Percentiles rank a stretch among this genome's conserved stretches.
Evolutionary conservation across 92 coral and sea anemone genomes (phyloP).

Genomic region (Epizoanthus fatuus): DNA sequence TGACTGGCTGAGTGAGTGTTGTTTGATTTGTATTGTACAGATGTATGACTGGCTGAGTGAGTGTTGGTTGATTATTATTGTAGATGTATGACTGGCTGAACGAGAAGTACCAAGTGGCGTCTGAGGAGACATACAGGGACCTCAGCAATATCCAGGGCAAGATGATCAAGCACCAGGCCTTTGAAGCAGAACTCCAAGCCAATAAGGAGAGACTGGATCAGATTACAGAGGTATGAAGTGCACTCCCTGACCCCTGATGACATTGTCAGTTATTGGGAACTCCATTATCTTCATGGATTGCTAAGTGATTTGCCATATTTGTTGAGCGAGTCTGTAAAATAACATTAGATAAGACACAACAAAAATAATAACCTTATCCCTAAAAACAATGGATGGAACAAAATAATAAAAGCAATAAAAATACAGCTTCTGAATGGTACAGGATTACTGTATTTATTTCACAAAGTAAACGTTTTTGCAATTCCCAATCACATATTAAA

Average conservation of each 20-base stretch:
- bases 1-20: neutral
- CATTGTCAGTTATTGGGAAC: neutral
- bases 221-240: slow-evolving; percentile 85
- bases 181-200: slow-evolving; percentile 96
- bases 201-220: slow-evolving; percentile 94
- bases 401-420: too few relatives aligned
- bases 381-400: too few relatives aligned
- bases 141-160: slow-evolving; percentile 97
- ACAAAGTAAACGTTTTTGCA: too few relatives aligned
- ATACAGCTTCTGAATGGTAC: too few relatives aligned
- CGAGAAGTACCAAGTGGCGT: slow-evolving; percentile 92
- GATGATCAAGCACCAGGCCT: slow-evolving; percentile 91
- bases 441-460: too few relatives aligned
- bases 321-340: too few relatives aligned
- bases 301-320: neutral
- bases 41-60: neutral
- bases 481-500: too few relatives aligned
- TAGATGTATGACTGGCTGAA: slow-evolving; percentile 99
- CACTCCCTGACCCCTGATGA: too few relatives aligned
- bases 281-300: too few relatives aligned
- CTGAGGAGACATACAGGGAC: slow-evolving; percentile 96
- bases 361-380: too few relatives aligned
- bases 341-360: too few relatives aligned
- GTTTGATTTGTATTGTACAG: too few relatives aligned
- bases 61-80: neutral